Evolutionary conservation across 2,797 vertebrate genomes (phyloP), one percentile per base, ranked within the genome.

Genomic region (Aratinga solstitialis): DNA sequence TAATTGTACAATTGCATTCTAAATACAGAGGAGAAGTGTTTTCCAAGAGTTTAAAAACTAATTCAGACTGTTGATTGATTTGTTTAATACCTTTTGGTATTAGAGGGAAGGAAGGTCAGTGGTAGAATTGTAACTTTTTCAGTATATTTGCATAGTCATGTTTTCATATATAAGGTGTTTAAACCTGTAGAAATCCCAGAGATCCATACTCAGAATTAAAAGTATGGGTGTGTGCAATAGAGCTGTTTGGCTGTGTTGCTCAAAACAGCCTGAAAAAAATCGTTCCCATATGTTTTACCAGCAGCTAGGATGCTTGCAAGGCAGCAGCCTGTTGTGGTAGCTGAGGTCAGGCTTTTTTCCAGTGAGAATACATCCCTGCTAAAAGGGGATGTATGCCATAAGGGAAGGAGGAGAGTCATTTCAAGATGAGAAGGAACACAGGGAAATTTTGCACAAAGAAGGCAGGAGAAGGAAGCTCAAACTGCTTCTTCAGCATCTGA

Each of bases 261-360:
- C 40, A 48, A 88, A 91, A 51, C n/a, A 81, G 51, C 32, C 40
- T 82, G 59, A 74, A 84, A 91, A 91, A 89, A 87, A 90, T 66
- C 2, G 1, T 89, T 94, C 26, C 67, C 40, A 7, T 84, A 66
- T 90, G 69, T 90, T 84, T 89, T 72, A 86, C 30, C 54, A 79
- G 30, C 24, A 76, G 27, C 45, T 42, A 34, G 29, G 32, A 13
- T 75, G 51, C 30, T 84, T 8, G 1, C 30, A 34, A 68, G 50
- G 67, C 61, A 92, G 34, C 34, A 32, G 38, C 30, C 63, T 88
- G 38, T 62, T 87, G 38, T 72, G 82, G 82, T 75, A 94, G 62
- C 76, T 78, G 76, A 89, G 81, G 48, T 89, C 42, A 58, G 63
- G 13, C n/a, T 68, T 76, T 50, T 45, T 86, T 75, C 59, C 69